A percentile compares a stretch with the other conserved stretches of the same genome.
Conservation (phyloP, 2,113 vertebrate genomes). For the Synodontis membranacea region DNA sequence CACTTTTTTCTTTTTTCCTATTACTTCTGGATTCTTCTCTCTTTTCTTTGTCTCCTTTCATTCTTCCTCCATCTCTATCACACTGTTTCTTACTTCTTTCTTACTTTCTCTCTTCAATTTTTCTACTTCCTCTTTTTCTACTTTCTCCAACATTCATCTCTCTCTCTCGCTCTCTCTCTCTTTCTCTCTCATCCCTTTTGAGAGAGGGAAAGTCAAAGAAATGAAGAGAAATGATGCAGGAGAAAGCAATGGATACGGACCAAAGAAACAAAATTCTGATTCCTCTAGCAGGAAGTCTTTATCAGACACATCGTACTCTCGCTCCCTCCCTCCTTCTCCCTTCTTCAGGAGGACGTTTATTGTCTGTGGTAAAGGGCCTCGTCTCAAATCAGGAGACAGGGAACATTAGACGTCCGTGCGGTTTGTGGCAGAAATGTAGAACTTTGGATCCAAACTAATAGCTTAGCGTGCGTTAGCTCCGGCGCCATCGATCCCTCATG, state of each 20-base stretch:
- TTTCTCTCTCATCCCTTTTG: neutral
- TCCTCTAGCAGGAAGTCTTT: neutral
- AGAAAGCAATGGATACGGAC: neutral
- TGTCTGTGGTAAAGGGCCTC: constrained; percentile 36
- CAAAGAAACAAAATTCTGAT: neutral
- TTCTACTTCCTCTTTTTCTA: neutral
- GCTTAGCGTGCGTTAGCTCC: constrained; percentile 35
- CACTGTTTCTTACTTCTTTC: neutral
- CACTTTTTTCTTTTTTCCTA: neutral
- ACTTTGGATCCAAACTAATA: constrained; percentile 47
- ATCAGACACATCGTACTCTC: neutral
- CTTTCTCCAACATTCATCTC: neutral
- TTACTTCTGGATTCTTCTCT: neutral
- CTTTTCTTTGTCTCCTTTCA: neutral
- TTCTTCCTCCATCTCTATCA: neutral
- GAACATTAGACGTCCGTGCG: constrained; percentile 37
- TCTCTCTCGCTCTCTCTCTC: neutral
- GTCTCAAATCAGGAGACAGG: constrained; percentile 37
- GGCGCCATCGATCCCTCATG: constrained; percentile 49
- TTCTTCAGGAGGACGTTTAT: constrained; percentile 20
- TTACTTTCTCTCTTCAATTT: neutral
- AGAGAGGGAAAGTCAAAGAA: neutral
- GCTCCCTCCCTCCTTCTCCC: neutral
- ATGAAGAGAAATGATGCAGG: neutral
- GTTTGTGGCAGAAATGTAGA: constrained; percentile 29